These are phyloP conservation scores for Prosapia bicincta DNA, from an alignment of 2,888 invertebrate species.

Conservation along the genomic window DNA sequence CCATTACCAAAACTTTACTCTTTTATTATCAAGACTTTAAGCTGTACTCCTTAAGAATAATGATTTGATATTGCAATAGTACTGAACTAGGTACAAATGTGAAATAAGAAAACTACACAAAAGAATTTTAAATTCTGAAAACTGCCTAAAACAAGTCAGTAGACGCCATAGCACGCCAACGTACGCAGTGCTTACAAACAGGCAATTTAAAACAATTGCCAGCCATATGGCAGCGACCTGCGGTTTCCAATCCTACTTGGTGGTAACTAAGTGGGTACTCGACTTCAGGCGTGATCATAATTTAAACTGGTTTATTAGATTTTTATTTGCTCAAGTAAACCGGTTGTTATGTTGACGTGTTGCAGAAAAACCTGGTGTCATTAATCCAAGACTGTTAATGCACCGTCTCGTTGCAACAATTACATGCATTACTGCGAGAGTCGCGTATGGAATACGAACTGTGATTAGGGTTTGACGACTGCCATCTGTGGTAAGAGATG, in stretches of 20 bases:
- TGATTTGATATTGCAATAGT: too few relatives aligned
- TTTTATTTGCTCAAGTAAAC: not conserved
- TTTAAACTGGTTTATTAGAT: not conserved
- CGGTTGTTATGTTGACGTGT: not conserved
- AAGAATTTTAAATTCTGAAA: too few relatives aligned
- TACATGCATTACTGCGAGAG: not conserved
- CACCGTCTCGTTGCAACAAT: not conserved
- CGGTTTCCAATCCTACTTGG: not conserved
- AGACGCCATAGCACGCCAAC: too few relatives aligned
- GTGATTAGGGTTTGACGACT: not conserved
- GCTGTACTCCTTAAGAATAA: too few relatives aligned
- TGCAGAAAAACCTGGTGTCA: not conserved
- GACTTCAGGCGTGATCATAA: not conserved
- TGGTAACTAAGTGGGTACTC: not conserved
- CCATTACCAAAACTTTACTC: too few relatives aligned
- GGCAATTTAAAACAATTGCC: not conserved
- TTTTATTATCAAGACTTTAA: too few relatives aligned
- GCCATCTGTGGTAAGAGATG: not conserved
- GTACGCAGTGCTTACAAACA: not conserved
- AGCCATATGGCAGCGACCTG: not conserved
- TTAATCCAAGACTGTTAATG: not conserved
- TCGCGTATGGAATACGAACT: not conserved
- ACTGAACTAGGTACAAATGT: too few relatives aligned
- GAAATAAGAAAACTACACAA: too few relatives aligned
- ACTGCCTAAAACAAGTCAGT: too few relatives aligned